Conservation (phyloP, 1,140 invertebrate genomes). For the Anastatus disparis region DNA sequence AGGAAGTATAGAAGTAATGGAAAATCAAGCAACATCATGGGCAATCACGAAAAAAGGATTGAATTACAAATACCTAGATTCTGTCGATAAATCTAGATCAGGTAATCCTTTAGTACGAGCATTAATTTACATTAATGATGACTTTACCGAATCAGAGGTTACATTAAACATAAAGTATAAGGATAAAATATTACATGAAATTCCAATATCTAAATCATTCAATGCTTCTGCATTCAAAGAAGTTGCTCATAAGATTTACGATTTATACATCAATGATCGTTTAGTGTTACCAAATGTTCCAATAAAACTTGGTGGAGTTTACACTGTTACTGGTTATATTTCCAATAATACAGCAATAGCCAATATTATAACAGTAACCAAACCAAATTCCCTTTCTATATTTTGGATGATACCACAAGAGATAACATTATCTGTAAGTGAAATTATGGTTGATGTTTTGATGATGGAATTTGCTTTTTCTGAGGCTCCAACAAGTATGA, state of each 20-base stretch:
- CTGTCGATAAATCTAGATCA: too few relatives aligned
- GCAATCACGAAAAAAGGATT: too few relatives aligned
- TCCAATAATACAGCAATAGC: conserved; percentile 42
- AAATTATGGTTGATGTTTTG: conserved; percentile 91
- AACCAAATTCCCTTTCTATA: conserved; percentile 80
- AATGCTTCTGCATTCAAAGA: too few relatives aligned
- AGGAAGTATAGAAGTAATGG: too few relatives aligned
- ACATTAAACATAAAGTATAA: too few relatives aligned
- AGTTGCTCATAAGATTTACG: conserved; percentile 60
- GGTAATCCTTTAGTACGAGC: too few relatives aligned
- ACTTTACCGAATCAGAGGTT: too few relatives aligned
- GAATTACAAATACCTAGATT: too few relatives aligned
- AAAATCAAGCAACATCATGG: too few relatives aligned
- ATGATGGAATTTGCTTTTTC: conserved; percentile 92
- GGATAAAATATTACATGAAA: too few relatives aligned
- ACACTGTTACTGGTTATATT: conserved; percentile 66
- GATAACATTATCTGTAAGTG: conserved; percentile 82
- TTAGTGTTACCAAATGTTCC: conserved; percentile 51
- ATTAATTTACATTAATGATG: too few relatives aligned
- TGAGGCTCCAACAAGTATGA: conserved; percentile 90
- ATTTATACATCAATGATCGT: conserved; percentile 55
- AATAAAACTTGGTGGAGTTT: conserved; percentile 70
- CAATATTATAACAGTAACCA: conserved; percentile 67
- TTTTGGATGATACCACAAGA: conserved; percentile 89
- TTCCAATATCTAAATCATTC: too few relatives aligned